Base-by-base conservation (phyloP, 2,797 vertebrate genomes). In the Synaphobranchus kaupii region DNA sequence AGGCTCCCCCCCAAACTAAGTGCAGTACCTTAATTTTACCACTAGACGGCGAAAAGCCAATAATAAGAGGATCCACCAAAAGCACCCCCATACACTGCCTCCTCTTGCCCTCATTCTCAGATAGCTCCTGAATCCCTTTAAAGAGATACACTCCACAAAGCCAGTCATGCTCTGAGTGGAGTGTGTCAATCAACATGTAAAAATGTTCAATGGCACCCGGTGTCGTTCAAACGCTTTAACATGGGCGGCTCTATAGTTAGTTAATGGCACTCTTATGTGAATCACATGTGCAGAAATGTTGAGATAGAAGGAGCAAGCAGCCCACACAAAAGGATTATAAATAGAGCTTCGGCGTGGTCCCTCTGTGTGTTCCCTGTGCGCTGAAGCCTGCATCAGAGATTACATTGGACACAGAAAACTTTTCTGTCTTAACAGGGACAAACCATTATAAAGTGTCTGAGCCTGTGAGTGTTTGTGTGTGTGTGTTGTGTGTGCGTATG, bases 381-480 rank as follows among this genome's bases (percentile, higher is more conserved):
- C 6, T 4, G 25, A 83, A 54, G 81, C 50, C 50, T 31, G 25
- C 25, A 54, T 83, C 81, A 31, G 44, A 28, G 48, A 83, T 82
- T 52, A 82, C 48, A 17, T 17, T 31, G 52, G 52, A 54, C 81
- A 31, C 15, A 34, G 52, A 34, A 54, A 28, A 83, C 6, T 31
- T 47, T 31, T 12, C 48, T 1, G 17, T 52, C n/a, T 83, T 83
- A 5, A 3, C 85, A 86, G 76, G 85, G 89, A 90, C 84, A 80
- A n/a, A 71, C 7, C 56, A 78, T 10, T 88, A 87, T 73, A 8
- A 85, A 66, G 80, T 82, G 22, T 56, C 39, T 90, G 89, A 54
- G 87, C 54, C 89, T 90, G 89, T 90, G 89, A 83, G 89, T 90
- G 90, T 86, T 86, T 89, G 50, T 0, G 76, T 87, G 88, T 39